Conservation (phyloP, 2,888 invertebrate species). For the Chloromyia formosa region DNA sequence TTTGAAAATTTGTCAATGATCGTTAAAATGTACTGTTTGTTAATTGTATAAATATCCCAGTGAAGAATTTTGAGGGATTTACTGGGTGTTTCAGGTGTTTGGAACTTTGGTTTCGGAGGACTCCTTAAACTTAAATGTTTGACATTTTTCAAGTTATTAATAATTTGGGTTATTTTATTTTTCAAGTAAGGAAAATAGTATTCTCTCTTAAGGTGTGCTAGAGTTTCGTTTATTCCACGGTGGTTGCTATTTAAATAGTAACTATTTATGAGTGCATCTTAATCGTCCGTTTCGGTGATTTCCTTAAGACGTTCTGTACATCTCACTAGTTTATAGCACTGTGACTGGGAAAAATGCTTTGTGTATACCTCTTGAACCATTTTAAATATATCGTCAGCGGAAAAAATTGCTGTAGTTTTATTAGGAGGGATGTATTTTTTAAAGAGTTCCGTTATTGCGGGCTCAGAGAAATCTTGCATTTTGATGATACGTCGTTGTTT, state of each 20-base stretch:
- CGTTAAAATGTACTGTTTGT: constrained; percentile 36
- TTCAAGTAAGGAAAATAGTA: constrained; percentile 43
- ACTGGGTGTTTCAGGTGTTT: constrained; percentile 34
- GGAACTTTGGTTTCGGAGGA: constrained; percentile 44
- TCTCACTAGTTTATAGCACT: constrained; percentile 22
- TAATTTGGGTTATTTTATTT: constrained; percentile 41
- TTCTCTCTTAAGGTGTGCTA: constrained; percentile 39
- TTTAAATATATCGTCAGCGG: constrained; percentile 48
- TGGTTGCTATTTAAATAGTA: constrained; percentile 44
- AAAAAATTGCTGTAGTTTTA: constrained; percentile 23
- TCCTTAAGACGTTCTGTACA: constrained; percentile 26
- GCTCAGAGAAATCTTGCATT: neutral
- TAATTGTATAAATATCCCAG: constrained; percentile 21
- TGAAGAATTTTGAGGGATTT: constrained; percentile 42
- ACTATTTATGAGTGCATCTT: constrained; percentile 40
- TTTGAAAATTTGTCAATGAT: constrained; percentile 41
- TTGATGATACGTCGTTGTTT: neutral
- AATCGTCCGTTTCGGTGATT: constrained; percentile 41
- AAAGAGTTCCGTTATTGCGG: neutral
- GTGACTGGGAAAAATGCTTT: constrained; percentile 23
- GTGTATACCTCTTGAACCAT: constrained; percentile 47
- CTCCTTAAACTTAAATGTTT: constrained; percentile 44
- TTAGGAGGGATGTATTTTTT: constrained; percentile 1
- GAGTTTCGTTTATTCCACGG: constrained; percentile 44
- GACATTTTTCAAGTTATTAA: constrained; percentile 45